Percentiles rank a stretch among this genome's conserved stretches.
These are phyloP conservation scores for Amniataba percoides DNA, from an alignment of 2,797 vertebrate genomes.

Conservation along the genomic window DNA sequence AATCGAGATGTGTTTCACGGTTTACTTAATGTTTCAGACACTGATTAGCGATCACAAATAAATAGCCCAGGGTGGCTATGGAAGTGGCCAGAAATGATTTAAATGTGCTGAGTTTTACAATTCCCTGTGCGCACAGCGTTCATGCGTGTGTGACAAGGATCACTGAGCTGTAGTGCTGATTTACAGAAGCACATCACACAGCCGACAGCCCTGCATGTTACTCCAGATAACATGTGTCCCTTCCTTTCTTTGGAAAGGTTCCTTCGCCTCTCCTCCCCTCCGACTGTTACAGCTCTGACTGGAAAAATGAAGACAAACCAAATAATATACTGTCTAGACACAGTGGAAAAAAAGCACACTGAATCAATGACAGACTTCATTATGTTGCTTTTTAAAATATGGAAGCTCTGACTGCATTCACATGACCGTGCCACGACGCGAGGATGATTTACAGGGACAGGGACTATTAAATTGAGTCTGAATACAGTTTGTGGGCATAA, in stretches of 20 bases:
- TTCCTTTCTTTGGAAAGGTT: constrained; percentile 31
- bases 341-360: background rate
- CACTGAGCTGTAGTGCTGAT: constrained; percentile 58
- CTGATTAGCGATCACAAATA: constrained; percentile 41
- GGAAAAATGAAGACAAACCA: constrained; percentile 27
- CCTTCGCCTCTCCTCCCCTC: constrained; percentile 16
- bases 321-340: constrained; percentile 24
- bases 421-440: background rate
- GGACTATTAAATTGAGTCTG: background rate
- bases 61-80: constrained; percentile 7
- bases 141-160: constrained; percentile 48
- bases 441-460: background rate
- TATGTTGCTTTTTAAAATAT: constrained; percentile 28
- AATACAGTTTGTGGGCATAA: constrained; percentile 1
- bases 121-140: constrained; percentile 35
- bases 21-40: constrained; percentile 28
- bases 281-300: constrained; percentile 27
- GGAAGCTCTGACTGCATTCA: background rate
- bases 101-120: constrained; percentile 42
- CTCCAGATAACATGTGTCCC: constrained; percentile 47
- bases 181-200: constrained; percentile 61
- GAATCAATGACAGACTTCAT: constrained; percentile 34
- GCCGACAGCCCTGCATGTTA: constrained; percentile 58
- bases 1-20: constrained; percentile 5
- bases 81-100: constrained; percentile 42